Conservation (phyloP, 2,113 vertebrate genomes). For the Mustela lutreola region DNA sequence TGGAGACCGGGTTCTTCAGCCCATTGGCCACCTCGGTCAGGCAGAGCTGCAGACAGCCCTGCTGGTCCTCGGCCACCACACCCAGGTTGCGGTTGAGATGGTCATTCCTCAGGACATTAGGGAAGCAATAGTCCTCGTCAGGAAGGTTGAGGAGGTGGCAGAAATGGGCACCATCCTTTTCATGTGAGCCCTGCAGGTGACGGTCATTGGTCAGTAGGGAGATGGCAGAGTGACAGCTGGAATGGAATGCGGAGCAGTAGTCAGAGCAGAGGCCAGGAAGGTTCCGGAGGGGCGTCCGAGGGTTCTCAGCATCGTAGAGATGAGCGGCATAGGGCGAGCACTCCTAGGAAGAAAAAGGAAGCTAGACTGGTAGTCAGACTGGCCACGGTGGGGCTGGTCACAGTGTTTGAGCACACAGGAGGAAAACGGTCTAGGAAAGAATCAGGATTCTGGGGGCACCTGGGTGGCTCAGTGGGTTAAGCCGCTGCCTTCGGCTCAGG, state of each 20-base stretch:
- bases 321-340: conserved; percentile 93
- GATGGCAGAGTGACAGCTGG: conserved; percentile 87
- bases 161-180: conserved; percentile 83
- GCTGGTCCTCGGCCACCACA: conserved; percentile 81
- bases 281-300: conserved; percentile 87
- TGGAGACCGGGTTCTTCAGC: conserved; percentile 90
- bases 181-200: conserved; percentile 75
- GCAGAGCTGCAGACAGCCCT: conserved; percentile 92
- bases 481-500: no score
- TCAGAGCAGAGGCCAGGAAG: conserved; percentile 91
- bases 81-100: conserved; percentile 89
- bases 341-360: conserved; percentile 84
- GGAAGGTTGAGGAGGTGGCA: conserved; percentile 89
- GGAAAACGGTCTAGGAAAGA: not conserved
- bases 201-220: conserved; percentile 86
- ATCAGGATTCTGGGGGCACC: not conserved
- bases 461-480: no score
- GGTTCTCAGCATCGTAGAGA: conserved; percentile 91
- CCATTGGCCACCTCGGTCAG: conserved; percentile 90
- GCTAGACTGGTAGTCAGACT: not conserved
- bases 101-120: conserved; percentile 86
- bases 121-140: conserved; percentile 92
- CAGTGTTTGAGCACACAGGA: not conserved
- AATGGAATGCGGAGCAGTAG: conserved; percentile 90
- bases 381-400: rapidly evolving